Percentiles rank a stretch among this genome's conserved stretches.
These are phyloP conservation scores for Erebia palarica DNA, from an alignment of 2,888 invertebrate species.

Conservation along the genomic window DNA sequence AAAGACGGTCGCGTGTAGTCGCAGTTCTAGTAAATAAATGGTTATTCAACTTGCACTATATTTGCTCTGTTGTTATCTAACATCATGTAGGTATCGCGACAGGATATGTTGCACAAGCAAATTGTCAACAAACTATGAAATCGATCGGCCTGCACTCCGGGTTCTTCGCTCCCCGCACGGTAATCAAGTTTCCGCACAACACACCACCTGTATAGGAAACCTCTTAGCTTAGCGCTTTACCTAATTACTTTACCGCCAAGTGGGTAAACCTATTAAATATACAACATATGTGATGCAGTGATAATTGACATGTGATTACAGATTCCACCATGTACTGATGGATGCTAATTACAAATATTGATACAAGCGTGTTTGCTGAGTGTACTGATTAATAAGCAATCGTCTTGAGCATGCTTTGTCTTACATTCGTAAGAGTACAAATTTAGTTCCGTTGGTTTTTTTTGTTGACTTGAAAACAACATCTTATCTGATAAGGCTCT, in stretches of 20 bases:
- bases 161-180: constrained; percentile 20
- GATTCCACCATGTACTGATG: constrained; percentile 35
- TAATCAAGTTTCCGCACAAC: constrained; percentile 31
- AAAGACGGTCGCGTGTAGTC: too few species aligned
- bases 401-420: constrained; percentile 4
- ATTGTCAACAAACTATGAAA: constrained; percentile 22
- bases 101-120: constrained; percentile 1
- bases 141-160: constrained; percentile 9
- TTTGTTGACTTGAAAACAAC: too few species aligned
- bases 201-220: constrained; percentile 33
- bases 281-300: constrained; percentile 62
- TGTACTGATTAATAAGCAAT: constrained; percentile 38
- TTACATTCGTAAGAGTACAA: too few species aligned
- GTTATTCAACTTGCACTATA: too few species aligned
- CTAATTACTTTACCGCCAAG: constrained; percentile 66
- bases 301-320: constrained; percentile 59
- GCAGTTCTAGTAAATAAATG: too few species aligned
- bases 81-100: not conserved
- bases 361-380: constrained; percentile 35
- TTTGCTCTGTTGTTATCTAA: too few species aligned
- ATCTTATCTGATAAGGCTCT: too few species aligned
- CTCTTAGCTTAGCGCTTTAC: constrained; percentile 42
- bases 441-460: too few species aligned
- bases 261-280: constrained; percentile 63
- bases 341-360: constrained; percentile 39